Conservation (phyloP, 2,888 invertebrate genomes). For the Stegana nigrithorax region DNA sequence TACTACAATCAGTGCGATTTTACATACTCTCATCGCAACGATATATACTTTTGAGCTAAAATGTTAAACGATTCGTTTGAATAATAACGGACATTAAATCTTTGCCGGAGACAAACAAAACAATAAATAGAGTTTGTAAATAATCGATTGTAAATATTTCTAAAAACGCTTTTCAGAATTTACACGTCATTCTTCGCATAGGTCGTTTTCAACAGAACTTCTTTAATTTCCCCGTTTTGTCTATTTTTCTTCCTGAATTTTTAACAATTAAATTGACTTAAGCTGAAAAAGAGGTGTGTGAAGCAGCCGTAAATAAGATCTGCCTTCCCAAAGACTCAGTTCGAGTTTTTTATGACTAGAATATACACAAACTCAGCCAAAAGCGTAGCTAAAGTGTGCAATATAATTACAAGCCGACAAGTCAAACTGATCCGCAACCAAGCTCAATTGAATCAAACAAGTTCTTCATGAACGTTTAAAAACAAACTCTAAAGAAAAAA, state of each 20-base stretch:
- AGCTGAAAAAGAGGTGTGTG: constrained; percentile 54
- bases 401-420: constrained; percentile 67
- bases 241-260: neutral
- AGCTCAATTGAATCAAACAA: neutral
- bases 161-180: constrained; percentile 57
- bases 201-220: too few species aligned
- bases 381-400: constrained; percentile 64
- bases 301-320: constrained; percentile 59
- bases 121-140: constrained; percentile 65
- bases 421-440: constrained; percentile 34
- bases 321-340: constrained; percentile 40
- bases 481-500: constrained; percentile 25
- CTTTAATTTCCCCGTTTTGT: constrained; percentile 17
- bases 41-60: too few species aligned
- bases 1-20: too few species aligned
- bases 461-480: constrained; percentile 25
- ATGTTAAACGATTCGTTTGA: too few species aligned
- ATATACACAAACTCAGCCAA: constrained; percentile 26
- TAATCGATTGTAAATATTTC: constrained; percentile 63
- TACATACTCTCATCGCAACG: too few species aligned
- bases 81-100: too few species aligned
- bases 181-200: constrained; percentile 52
- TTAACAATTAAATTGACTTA: neutral
- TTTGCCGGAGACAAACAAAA: constrained; percentile 51
- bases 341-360: constrained; percentile 49